Conservation (phyloP, 2,797 vertebrate species). For the Rhodeus uyekii region DNA sequence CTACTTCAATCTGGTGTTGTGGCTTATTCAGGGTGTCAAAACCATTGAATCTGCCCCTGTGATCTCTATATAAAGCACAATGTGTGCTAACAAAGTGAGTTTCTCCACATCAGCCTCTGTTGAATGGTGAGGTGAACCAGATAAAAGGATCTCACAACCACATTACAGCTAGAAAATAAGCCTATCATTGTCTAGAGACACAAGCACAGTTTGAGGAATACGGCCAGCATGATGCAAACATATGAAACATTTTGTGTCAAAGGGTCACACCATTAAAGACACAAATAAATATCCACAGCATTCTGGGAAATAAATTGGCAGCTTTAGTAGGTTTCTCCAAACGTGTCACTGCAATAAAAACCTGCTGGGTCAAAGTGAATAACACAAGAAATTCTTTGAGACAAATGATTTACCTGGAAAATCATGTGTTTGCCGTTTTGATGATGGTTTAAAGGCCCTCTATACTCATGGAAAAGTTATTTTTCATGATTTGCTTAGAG, state of each 20-base stretch:
- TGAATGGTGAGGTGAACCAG: not conserved
- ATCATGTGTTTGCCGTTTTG: not conserved
- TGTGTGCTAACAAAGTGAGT: constrained; percentile 1
- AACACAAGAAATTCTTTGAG: not conserved
- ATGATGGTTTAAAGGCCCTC: not conserved
- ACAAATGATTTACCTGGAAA: not conserved
- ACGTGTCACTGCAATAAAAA: not conserved
- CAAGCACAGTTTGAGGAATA: not conserved
- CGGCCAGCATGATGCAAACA: constrained; percentile 4
- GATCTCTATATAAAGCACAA: constrained; percentile 23
- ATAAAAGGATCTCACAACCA: constrained; percentile 3
- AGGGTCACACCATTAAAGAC: constrained; percentile 5
- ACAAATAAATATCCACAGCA: constrained; percentile 10
- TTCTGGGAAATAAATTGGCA: not conserved
- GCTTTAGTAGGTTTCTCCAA: not conserved
- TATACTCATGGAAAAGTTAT: too few species aligned
- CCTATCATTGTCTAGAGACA: constrained; percentile 18
- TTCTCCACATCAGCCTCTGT: constrained; percentile 5
- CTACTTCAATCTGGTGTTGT: not conserved
- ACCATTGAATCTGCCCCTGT: not conserved
- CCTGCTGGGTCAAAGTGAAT: not conserved
- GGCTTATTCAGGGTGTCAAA: not conserved
- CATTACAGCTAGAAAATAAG: constrained; percentile 22
- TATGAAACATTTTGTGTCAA: not conserved
- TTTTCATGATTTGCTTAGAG: too few species aligned